These are phyloP conservation scores for Ardeotis arabs DNA, from an alignment of 2,113 vertebrate genomes.

Conservation along the genomic window DNA sequence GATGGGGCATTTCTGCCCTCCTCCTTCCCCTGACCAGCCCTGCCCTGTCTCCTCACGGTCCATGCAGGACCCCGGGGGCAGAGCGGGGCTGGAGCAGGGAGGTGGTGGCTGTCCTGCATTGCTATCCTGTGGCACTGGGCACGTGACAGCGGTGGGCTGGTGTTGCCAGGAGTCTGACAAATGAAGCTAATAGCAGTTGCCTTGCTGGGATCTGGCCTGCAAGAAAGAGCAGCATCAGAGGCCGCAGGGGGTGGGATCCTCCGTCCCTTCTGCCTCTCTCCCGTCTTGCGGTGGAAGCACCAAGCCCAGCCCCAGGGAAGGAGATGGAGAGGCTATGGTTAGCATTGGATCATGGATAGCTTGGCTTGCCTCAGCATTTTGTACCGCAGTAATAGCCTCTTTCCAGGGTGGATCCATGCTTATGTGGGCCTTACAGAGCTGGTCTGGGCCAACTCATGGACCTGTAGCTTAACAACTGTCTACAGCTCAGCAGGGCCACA, in stretches of 20 bases:
- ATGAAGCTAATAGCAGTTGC: neutral
- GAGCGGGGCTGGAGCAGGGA: neutral
- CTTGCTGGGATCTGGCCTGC: neutral
- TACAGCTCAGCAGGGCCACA: neutral
- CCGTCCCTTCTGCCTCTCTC: neutral
- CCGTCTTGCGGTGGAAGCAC: neutral
- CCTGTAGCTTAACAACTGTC: neutral
- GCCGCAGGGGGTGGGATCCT: neutral
- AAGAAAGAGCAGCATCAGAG: neutral
- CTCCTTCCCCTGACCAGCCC: neutral
- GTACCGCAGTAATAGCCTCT: neutral
- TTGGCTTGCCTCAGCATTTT: neutral
- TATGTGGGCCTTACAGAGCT: neutral
- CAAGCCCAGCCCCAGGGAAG: neutral
- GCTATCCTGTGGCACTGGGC: neutral
- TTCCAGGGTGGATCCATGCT: neutral
- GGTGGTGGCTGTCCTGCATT: neutral
- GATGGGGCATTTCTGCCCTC: neutral
- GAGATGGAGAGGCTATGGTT: neutral
- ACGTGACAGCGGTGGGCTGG: neutral
- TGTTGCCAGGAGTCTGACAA: neutral
- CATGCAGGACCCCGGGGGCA: rapidly evolving
- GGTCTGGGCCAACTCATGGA: neutral
- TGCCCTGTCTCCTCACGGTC: rapidly evolving
- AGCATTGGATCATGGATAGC: neutral